Conservation (phyloP, 2,113 vertebrate genomes). For the Erythrocercus mccallii region DNA sequence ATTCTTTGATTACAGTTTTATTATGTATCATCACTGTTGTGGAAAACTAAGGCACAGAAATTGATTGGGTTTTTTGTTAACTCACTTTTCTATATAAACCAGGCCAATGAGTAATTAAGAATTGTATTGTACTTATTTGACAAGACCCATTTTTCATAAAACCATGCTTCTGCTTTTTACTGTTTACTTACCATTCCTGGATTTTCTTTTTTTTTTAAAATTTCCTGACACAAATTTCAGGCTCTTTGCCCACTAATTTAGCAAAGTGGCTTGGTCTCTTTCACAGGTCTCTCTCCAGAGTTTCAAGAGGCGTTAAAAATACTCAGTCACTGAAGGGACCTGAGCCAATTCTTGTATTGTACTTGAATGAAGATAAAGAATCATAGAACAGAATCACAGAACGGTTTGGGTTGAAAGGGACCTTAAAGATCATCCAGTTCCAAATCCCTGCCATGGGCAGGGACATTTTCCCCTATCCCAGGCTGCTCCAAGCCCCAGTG, state of each 20-base stretch:
- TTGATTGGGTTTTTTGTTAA: not conserved
- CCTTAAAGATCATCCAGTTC: not conserved
- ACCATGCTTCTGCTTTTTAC: not conserved
- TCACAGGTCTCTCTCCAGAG: not conserved
- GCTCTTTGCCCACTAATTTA: not conserved
- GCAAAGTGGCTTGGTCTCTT: not conserved
- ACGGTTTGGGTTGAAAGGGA: not conserved
- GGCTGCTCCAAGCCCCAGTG: accelerated
- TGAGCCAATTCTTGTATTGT: not conserved
- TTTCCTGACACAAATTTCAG: not conserved
- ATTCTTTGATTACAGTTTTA: not conserved
- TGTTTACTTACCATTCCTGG: not conserved
- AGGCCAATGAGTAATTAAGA: not conserved
- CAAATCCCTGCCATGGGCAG: not conserved
- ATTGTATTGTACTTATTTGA: not conserved
- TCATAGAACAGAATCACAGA: not conserved
- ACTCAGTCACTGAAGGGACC: not conserved
- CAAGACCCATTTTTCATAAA: not conserved
- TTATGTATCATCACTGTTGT: not conserved
- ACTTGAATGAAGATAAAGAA: not conserved
- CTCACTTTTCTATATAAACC: not conserved
- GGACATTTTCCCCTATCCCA: accelerated
- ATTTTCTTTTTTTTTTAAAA: not conserved
- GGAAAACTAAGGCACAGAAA: not conserved
- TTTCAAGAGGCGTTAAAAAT: not conserved